Evolutionary conservation across 1,140 invertebrate species (phyloP).

Genomic region (Cotesia glomerata): DNA sequence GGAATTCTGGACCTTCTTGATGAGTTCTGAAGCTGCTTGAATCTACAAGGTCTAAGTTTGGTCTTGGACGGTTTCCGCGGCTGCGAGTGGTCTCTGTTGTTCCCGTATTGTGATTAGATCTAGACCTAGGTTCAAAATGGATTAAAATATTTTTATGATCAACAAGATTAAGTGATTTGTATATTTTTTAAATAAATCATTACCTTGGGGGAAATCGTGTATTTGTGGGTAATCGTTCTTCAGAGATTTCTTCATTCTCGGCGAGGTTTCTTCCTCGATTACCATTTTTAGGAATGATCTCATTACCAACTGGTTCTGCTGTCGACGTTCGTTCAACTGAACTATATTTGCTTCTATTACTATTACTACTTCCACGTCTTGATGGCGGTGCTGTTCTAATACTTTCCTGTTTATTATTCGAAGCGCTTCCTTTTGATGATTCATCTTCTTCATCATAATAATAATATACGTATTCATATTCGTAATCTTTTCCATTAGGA

Average conservation of each 20-base stretch:
- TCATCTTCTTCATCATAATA: constrained; percentile 85
- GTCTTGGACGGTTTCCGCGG: constrained; percentile 68
- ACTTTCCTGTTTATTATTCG: constrained; percentile 67
- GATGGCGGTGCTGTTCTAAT: constrained; percentile 58
- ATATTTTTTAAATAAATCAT: constrained; percentile 35
- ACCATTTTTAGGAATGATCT: constrained; percentile 68
- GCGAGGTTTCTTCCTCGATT: constrained; percentile 67
- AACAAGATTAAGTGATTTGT: not conserved
- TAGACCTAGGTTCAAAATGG: constrained; percentile 41
- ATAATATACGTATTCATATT: constrained; percentile 91
- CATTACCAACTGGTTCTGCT: constrained; percentile 69
- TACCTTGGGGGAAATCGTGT: constrained; percentile 80
- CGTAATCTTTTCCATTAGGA: constrained; percentile 88
- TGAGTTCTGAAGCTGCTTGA: constrained; percentile 80
- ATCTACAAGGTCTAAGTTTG: constrained; percentile 78
- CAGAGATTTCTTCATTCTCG: constrained; percentile 59
- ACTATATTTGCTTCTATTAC: constrained; percentile 69
- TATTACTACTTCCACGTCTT: constrained; percentile 42
- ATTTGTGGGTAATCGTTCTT: constrained; percentile 75
- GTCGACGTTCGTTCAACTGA: constrained; percentile 70
- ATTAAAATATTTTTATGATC: not conserved
- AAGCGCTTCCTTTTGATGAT: constrained; percentile 58
- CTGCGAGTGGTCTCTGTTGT: constrained; percentile 59
- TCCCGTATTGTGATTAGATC: constrained; percentile 56
- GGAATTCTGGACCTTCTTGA: constrained; percentile 65